These are phyloP conservation scores for Syngnathus floridae DNA, from an alignment of 2,113 vertebrate species.

Conservation along the genomic window DNA sequence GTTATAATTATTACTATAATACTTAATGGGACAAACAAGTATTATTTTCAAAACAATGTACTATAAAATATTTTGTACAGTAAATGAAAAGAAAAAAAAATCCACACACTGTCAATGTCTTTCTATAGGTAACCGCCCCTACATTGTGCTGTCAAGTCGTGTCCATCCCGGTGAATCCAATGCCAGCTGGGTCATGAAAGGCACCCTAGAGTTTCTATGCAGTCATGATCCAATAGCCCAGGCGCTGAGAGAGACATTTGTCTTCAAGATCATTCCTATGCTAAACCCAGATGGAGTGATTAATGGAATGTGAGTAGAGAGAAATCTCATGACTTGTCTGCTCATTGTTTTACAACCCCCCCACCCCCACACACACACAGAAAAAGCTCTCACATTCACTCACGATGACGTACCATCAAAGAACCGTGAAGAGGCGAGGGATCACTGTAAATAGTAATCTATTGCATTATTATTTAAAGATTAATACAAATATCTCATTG, in stretches of 20 bases:
- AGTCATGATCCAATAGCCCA: constrained; percentile 78
- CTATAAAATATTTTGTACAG: not conserved
- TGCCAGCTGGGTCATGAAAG: constrained; percentile 94
- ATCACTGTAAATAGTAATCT: too few relatives aligned
- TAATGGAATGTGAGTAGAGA: constrained; percentile 82
- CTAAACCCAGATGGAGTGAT: constrained; percentile 93
- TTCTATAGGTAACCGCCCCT: constrained; percentile 75
- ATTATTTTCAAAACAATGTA: not conserved
- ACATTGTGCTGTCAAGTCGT: constrained; percentile 78
- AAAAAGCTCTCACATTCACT: too few relatives aligned
- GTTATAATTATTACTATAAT: not conserved
- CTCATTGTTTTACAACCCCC: too few relatives aligned
- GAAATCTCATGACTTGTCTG: too few relatives aligned
- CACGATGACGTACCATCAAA: too few relatives aligned
- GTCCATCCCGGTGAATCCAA: constrained; percentile 94
- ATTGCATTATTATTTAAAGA: too few relatives aligned
- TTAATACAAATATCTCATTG: too few relatives aligned
- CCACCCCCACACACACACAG: too few relatives aligned
- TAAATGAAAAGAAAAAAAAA: not conserved
- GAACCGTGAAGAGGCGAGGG: too few relatives aligned
- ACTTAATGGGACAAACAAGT: not conserved
- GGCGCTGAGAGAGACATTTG: constrained; percentile 81
- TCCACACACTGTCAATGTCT: not conserved
- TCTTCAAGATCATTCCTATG: constrained; percentile 94
- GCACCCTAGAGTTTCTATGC: constrained; percentile 85